Conservation (phyloP, 2,888 invertebrate genomes). For the Nephrotoma flavescens region DNA sequence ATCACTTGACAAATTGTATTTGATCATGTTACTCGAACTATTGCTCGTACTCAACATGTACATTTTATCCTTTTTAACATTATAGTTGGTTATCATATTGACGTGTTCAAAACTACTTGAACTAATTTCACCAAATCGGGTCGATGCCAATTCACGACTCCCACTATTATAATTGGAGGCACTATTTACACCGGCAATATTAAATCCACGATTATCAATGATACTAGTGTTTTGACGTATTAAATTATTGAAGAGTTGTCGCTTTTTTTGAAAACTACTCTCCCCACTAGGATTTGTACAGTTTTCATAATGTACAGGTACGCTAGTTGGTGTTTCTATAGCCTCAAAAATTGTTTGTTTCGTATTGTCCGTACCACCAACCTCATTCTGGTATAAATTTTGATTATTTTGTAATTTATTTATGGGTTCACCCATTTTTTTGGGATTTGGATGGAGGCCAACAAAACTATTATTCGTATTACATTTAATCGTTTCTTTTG, state of each 20-base stretch:
- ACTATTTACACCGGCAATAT: not conserved
- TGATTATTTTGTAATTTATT: not conserved
- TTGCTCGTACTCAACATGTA: not conserved
- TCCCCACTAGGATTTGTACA: not conserved
- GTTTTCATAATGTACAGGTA: not conserved
- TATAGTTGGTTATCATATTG: conserved; percentile 14
- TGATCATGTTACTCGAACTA: not conserved
- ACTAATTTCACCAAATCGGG: conserved; percentile 15
- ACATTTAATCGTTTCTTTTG: conserved; percentile 7
- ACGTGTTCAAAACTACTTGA: conserved; percentile 21
- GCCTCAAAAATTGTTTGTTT: not conserved
- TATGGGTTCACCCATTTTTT: not conserved
- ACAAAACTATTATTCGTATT: not conserved
- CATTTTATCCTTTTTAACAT: not conserved
- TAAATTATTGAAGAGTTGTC: not conserved
- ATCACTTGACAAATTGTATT: not conserved
- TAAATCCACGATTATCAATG: not conserved
- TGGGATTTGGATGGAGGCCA: not conserved
- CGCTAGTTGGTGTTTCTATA: not conserved
- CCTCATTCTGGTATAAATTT: not conserved
- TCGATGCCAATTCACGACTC: not conserved
- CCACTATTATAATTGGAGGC: not conserved
- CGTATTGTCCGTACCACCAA: not conserved
- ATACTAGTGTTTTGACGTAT: not conserved
- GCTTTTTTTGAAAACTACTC: not conserved